phyloP scores from a whole-genome alignment of 2,888 invertebrate genomes.

The Chrysomela aeneicollis region DNA sequence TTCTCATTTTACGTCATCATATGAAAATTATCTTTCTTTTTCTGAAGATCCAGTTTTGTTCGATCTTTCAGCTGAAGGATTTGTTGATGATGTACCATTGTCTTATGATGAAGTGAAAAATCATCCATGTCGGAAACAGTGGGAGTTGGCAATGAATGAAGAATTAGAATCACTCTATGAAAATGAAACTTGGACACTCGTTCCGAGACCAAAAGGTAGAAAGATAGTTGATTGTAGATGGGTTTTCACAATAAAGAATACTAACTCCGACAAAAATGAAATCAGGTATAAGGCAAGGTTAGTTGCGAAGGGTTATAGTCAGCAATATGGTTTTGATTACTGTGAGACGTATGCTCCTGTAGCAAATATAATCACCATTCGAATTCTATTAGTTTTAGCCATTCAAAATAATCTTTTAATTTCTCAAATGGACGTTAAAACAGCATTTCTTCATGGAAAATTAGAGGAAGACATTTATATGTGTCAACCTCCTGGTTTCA shows the following conservation, averaged over 20 bases:
- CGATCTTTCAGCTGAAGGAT: too few species aligned
- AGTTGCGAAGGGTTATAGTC: neutral
- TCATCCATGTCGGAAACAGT: neutral
- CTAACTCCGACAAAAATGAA: neutral
- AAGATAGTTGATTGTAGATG: neutral
- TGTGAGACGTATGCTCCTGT: neutral
- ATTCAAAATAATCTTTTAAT: neutral
- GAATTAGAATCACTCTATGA: too few species aligned
- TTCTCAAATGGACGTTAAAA: neutral
- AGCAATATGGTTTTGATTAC: neutral
- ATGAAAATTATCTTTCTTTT: too few species aligned
- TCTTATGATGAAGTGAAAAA: neutral
- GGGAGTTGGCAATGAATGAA: too few species aligned
- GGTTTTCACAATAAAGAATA: neutral
- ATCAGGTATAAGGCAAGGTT: neutral
- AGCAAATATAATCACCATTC: neutral
- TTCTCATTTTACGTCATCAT: too few species aligned
- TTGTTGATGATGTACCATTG: too few species aligned
- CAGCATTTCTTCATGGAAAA: neutral
- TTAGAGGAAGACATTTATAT: neutral
- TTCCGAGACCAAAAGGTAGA: neutral
- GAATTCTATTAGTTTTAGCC: neutral
- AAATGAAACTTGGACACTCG: neutral
- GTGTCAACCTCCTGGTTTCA: neutral
- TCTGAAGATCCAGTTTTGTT: too few species aligned